Base-by-base conservation (phyloP, 2,888 invertebrate genomes). In the Drosophila setosimentum region DNA sequence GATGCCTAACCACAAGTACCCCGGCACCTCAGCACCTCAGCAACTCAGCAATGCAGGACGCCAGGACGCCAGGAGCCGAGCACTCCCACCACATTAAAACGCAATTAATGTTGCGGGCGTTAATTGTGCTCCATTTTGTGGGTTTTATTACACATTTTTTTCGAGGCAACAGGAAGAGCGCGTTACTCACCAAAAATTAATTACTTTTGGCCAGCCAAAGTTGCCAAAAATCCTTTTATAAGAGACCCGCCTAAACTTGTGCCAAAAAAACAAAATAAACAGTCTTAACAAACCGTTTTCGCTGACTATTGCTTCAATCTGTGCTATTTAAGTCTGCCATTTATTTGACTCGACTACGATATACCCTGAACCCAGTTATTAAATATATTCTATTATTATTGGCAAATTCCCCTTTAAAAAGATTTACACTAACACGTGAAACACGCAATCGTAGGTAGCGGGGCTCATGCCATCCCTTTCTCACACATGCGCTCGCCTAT, bases 21-120 rank as follows among this genome's bases (percentile, higher is more conserved):
- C 40, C 16, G 21, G 54, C 71, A 67, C 69, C 54, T 18, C 4
- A 29, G 21, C 13, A 24, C 24, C 11, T n/a, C 57, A 21, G 6
- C 13, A 27, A 11, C 6, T 13, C 11, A n/a, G n/a, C n/a, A n/a
- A n/a, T n/a, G n/a, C n/a, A n/a, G n/a, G n/a, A n/a, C n/a, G n/a
- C n/a, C n/a, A 37, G 27, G 3, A 50, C 24, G 16, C 18, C 53
- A 27, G 42, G 45, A 45, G 60, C 16, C 21, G 29, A 48, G 30
- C 27, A 37, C 24, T 24, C 35, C 45, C 51, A 29, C 50, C 72
- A 62, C 66, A 86, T 83, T 88, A 78, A 78, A 88, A 81, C 78
- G 87, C 84, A 86, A 83, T 85, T 86, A 78, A 85, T 86, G 82
- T 85, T 78, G 83, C 76, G 75, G 60, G 78, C 83, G 83, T 78